Conservation (phyloP, 2,888 invertebrate genomes). For the Leptothorax acervorum region DNA sequence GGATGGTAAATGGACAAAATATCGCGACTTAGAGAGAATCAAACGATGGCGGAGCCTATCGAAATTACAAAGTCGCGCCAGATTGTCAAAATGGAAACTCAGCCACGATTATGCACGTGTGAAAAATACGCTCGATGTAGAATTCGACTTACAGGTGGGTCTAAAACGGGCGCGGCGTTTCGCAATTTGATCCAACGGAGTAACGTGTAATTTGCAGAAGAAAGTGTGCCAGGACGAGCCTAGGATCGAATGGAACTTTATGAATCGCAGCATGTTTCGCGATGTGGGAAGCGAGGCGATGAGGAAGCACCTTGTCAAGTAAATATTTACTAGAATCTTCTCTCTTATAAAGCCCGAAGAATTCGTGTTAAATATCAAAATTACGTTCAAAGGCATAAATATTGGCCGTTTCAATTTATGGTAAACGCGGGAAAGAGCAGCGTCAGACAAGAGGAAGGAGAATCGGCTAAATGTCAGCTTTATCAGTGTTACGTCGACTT, state of each 20-base stretch:
- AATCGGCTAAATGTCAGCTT: constrained; percentile 40
- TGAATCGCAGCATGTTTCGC: constrained; percentile 68
- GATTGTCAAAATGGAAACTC: constrained; percentile 78
- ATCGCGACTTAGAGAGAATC: constrained; percentile 73
- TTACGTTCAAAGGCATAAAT: constrained; percentile 68
- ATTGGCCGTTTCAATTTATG: constrained; percentile 80
- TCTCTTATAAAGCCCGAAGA: not conserved
- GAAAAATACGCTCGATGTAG: constrained; percentile 67
- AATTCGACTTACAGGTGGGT: constrained; percentile 74
- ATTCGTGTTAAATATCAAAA: not conserved
- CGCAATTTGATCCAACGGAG: not conserved
- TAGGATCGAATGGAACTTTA: constrained; percentile 78
- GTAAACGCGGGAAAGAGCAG: not conserved
- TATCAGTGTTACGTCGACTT: constrained; percentile 78
- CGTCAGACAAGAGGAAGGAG: constrained; percentile 2
- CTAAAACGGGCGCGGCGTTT: not conserved
- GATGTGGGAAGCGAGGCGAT: constrained; percentile 57
- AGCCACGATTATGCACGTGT: constrained; percentile 67
- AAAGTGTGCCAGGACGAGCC: constrained; percentile 60
- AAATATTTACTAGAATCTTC: constrained; percentile 14
- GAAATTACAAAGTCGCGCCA: constrained; percentile 75
- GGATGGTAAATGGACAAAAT: constrained; percentile 70
- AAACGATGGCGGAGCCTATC: constrained; percentile 77
- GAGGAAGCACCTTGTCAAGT: constrained; percentile 71
- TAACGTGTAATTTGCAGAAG: constrained; percentile 59